Percentiles rank a stretch among this genome's conserved stretches.
These are phyloP conservation scores for Cherax quadricarinatus DNA, from an alignment of 1,140 invertebrate genomes.

Conservation along the genomic window DNA sequence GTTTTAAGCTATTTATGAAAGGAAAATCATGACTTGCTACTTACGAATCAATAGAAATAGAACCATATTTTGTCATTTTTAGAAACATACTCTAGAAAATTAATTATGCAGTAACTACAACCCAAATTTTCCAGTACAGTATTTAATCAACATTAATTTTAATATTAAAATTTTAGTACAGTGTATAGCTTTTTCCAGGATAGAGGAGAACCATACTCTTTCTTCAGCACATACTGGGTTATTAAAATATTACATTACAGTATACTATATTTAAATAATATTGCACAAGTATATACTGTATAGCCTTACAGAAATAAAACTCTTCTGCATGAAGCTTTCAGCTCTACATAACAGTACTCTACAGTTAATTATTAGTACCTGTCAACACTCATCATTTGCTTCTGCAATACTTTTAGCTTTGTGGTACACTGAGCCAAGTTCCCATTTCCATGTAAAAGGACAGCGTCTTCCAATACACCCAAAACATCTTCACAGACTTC, in stretches of 20 bases:
- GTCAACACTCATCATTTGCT: conserved; percentile 6
- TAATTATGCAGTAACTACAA: no score
- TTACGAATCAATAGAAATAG: no score
- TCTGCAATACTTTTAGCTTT: not conserved
- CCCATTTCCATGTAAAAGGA: not conserved
- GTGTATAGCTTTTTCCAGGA: no score
- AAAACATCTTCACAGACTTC: not conserved
- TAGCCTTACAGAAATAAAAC: not conserved
- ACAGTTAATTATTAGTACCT: conserved; percentile 5
- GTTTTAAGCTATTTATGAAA: no score
- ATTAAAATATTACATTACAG: not conserved
- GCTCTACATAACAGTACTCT: not conserved
- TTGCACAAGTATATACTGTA: not conserved
- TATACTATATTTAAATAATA: not conserved
- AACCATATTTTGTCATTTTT: not conserved
- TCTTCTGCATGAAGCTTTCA: not conserved
- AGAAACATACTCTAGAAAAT: not conserved
- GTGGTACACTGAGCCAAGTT: conserved; percentile 16
- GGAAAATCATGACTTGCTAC: no score
- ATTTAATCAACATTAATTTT: no score
- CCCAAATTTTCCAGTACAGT: no score
- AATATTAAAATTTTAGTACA: no score
- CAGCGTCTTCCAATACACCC: not conserved
- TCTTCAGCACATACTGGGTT: no score
- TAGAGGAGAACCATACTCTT: no score